Percentiles rank a stretch among this genome's conserved stretches.
These are phyloP conservation scores for Caenorhabditis remanei DNA, from an alignment of 1,140 invertebrate genomes.

Conservation along the genomic window DNA sequence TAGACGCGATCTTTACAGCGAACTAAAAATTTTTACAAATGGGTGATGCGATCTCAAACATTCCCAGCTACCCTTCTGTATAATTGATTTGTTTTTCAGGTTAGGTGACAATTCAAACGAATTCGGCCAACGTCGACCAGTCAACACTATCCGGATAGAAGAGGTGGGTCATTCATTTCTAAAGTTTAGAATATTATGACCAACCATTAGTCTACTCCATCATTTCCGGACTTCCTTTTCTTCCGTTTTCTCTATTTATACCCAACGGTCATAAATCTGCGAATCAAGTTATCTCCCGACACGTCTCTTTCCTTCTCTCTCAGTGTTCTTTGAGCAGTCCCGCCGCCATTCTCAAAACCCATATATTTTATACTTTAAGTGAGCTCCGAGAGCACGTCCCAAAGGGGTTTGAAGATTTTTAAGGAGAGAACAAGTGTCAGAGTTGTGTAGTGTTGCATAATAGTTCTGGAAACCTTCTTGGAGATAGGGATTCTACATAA, in stretches of 20 bases:
- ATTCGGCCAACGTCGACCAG: slow-evolving; percentile 79
- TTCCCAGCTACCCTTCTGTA: too few species aligned
- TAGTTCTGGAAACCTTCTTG: background rate
- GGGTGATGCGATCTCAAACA: too few species aligned
- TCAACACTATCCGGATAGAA: slow-evolving; percentile 71
- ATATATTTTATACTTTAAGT: slow-evolving; percentile 52
- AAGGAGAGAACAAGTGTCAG: slow-evolving; percentile 29
- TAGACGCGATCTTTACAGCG: too few species aligned
- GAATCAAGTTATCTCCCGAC: slow-evolving; percentile 50
- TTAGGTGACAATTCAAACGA: slow-evolving; percentile 86
- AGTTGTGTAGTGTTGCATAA: background rate
- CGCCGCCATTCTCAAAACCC: slow-evolving; percentile 15
- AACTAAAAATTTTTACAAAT: too few species aligned
- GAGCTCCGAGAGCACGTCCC: slow-evolving; percentile 40
- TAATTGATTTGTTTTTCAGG: slow-evolving; percentile 79
- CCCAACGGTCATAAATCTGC: slow-evolving; percentile 52
- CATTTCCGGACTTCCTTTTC: slow-evolving; percentile 62
- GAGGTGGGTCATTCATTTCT: slow-evolving; percentile 64
- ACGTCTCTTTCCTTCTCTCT: too few species aligned
- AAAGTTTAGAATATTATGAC: slow-evolving; percentile 60
- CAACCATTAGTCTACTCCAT: slow-evolving; percentile 2
- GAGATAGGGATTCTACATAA: background rate
- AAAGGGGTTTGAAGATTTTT: background rate
- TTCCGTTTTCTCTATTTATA: slow-evolving; percentile 65
- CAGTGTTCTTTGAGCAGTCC: slow-evolving; percentile 48